Conservation (phyloP, 2,888 invertebrate species). For the Cloeon dipterum region DNA sequence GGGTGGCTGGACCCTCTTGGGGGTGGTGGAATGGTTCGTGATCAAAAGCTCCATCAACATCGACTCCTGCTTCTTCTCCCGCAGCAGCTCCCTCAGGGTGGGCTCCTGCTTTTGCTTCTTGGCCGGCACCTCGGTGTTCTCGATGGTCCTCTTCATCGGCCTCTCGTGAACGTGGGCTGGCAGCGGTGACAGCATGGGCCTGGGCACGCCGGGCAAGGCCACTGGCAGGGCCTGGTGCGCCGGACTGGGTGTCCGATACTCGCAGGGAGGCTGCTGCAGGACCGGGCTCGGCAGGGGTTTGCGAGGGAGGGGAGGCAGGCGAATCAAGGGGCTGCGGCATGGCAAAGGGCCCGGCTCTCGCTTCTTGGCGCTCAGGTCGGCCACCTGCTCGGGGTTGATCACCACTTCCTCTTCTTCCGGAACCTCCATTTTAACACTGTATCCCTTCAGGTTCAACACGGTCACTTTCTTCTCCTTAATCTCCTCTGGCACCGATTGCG, state of each 20-base stretch:
- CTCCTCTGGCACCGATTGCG: background rate
- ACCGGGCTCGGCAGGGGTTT: slow-evolving; percentile 23
- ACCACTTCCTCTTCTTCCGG: background rate
- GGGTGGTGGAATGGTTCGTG: background rate
- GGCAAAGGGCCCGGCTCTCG: background rate
- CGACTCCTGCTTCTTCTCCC: slow-evolving; percentile 14
- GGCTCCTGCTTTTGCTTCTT: slow-evolving; percentile 26
- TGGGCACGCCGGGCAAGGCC: slow-evolving; percentile 4
- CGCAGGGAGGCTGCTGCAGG: no score
- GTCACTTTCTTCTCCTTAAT: no score
- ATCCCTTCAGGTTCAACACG: no score
- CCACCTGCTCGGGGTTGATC: background rate
- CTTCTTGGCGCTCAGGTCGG: background rate
- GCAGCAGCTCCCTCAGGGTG: slow-evolving; percentile 24
- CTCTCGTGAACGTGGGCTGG: slow-evolving; percentile 10
- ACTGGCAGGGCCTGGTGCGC: slow-evolving; percentile 2
- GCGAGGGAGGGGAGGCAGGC: slow-evolving; percentile 44
- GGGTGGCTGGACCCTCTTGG: slow-evolving; percentile 16
- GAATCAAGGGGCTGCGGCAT: slow-evolving; percentile 45
- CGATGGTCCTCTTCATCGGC: slow-evolving; percentile 6
- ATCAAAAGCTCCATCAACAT: slow-evolving; percentile 22
- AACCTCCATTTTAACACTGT: background rate
- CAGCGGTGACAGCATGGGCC: slow-evolving; percentile 6
- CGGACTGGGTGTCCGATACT: background rate
- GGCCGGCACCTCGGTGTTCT: slow-evolving; percentile 18